These are phyloP conservation scores for Lagorchestes hirsutus DNA, from an alignment of 2,797 vertebrate species.

Conservation along the genomic window DNA sequence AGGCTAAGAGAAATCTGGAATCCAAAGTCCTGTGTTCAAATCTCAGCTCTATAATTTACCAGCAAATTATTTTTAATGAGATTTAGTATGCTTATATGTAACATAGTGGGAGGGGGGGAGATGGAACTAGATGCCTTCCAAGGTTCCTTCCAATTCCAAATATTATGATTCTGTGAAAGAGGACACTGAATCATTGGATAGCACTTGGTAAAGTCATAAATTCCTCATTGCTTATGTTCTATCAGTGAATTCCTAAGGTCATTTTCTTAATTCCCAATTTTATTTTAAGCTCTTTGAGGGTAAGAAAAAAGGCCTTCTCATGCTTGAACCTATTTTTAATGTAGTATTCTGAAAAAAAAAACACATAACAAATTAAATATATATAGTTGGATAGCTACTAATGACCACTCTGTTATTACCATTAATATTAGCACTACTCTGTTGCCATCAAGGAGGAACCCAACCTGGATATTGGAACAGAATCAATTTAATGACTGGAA, in stretches of 20 bases:
- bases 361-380: background rate
- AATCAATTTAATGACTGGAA: conserved; percentile 15
- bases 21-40: background rate
- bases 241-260: background rate
- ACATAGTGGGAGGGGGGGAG: background rate
- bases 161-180: background rate
- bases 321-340: background rate
- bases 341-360: background rate
- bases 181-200: background rate
- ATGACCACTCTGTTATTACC: background rate
- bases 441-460: conserved; percentile 13
- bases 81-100: background rate
- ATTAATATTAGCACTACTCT: background rate
- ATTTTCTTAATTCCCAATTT: background rate
- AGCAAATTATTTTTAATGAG: background rate
- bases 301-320: background rate
- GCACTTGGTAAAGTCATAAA: background rate
- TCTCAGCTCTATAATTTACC: background rate
- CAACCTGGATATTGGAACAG: conserved; percentile 51
- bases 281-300: background rate
- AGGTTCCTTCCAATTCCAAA: background rate
- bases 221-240: background rate
- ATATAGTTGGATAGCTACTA: background rate
- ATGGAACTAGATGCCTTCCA: background rate
- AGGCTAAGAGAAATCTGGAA: background rate